A percentile compares a stretch with the other conserved stretches of the same genome.
Conservation (phyloP, 1,140 invertebrate species). For the Antheraea pernyi region DNA sequence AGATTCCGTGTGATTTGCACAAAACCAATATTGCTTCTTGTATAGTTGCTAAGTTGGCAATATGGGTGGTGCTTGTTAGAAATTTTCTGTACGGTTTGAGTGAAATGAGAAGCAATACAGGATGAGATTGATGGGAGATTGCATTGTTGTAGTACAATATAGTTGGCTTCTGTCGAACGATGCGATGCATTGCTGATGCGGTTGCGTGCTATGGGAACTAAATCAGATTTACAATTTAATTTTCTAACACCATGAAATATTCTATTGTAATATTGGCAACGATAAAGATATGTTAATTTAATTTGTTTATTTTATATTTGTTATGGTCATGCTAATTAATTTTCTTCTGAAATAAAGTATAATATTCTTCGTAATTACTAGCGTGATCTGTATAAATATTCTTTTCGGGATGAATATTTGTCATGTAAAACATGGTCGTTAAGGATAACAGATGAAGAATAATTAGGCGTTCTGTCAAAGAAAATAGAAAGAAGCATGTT, state of each 20-base stretch:
- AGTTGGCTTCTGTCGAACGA: constrained; percentile 52
- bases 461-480: too few relatives aligned
- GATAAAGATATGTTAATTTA: not conserved
- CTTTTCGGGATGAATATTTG: too few relatives aligned
- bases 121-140: constrained; percentile 62
- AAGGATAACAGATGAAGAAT: too few relatives aligned
- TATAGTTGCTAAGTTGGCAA: constrained; percentile 54
- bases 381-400: too few relatives aligned
- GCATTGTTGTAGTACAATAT: constrained; percentile 65
- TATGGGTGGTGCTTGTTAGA: constrained; percentile 52
- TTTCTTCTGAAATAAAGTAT: too few relatives aligned
- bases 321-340: too few relatives aligned
- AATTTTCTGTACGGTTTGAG: constrained; percentile 51
- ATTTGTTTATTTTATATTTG: not conserved
- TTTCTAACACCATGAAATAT: constrained; percentile 1
- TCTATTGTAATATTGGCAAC: not conserved
- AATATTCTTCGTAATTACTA: too few relatives aligned
- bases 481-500: too few relatives aligned
- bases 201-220: constrained; percentile 62
- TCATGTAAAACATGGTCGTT: too few relatives aligned
- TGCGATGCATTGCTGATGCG: constrained; percentile 54
- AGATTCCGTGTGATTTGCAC: constrained; percentile 58
- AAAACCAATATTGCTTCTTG: constrained; percentile 70
- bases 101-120: constrained; percentile 68
- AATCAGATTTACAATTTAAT: constrained; percentile 47